These are phyloP conservation scores for Drosophila yakuba DNA, from an alignment of 1,140 invertebrate genomes.

Conservation along the genomic window DNA sequence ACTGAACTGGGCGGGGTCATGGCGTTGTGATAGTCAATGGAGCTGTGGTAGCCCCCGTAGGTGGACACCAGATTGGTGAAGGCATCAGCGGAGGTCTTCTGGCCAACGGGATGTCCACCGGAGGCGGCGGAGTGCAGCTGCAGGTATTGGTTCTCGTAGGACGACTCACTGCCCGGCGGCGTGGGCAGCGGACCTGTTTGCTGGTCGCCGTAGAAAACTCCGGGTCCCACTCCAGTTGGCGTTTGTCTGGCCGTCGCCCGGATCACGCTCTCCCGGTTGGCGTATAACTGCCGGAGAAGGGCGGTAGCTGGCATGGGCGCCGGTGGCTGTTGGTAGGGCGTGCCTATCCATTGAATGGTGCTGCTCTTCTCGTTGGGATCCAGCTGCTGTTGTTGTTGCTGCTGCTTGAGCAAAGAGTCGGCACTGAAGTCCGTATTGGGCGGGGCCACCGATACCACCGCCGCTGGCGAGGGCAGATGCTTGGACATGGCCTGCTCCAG, in stretches of 20 bases:
- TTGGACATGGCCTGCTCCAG: slow-evolving; percentile 98
- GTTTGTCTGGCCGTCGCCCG: slow-evolving; percentile 87
- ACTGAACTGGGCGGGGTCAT: slow-evolving; percentile 98
- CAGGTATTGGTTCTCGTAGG: slow-evolving; percentile 90
- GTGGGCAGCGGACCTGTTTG: slow-evolving; percentile 92
- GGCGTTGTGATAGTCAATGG: slow-evolving; percentile 93
- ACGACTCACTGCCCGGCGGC: slow-evolving; percentile 93
- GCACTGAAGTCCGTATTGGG: slow-evolving; percentile 92
- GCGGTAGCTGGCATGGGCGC: slow-evolving; percentile 91
- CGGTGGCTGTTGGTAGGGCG: slow-evolving; percentile 90
- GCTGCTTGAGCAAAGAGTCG: slow-evolving; percentile 90
- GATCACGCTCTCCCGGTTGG: slow-evolving; percentile 97
- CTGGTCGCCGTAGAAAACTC: slow-evolving; percentile 85
- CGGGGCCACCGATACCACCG: slow-evolving; percentile 51
- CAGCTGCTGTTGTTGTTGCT: slow-evolving; percentile 89
- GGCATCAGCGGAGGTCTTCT: slow-evolving; percentile 85
- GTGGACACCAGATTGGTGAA: slow-evolving; percentile 88
- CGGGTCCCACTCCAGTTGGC: slow-evolving; percentile 73
- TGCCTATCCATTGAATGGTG: slow-evolving; percentile 97
- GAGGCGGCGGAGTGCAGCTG: slow-evolving; percentile 86
- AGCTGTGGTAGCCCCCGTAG: slow-evolving; percentile 87
- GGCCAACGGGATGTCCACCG: slow-evolving; percentile 48
- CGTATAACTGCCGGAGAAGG: slow-evolving; percentile 94
- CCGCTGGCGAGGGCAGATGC: slow-evolving; percentile 90
- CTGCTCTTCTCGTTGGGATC: slow-evolving; percentile 86